Conservation (phyloP, 2,113 vertebrate species). For the Mirounga angustirostris region DNA sequence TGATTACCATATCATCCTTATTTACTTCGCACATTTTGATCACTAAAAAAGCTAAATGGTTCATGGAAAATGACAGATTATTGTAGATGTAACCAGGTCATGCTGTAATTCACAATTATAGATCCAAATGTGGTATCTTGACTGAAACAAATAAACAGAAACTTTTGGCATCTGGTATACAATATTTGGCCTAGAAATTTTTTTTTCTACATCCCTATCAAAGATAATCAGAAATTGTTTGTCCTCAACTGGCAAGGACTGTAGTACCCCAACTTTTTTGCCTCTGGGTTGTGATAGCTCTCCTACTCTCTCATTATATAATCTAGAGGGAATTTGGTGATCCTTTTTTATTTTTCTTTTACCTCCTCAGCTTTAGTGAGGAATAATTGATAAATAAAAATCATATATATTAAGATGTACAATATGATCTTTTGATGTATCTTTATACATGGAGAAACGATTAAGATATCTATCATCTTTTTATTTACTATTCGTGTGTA, state of each 20-base stretch:
- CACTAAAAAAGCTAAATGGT: not conserved
- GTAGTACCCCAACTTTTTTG: not conserved
- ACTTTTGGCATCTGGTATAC: not conserved
- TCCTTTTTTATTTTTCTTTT: not conserved
- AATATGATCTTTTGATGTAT: not conserved
- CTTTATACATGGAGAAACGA: not conserved
- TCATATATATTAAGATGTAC: not conserved
- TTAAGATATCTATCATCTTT: not conserved
- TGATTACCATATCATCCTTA: not conserved
- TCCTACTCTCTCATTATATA: not conserved
- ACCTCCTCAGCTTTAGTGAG: not conserved
- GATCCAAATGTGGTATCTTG: not conserved
- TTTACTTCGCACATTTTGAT: not conserved
- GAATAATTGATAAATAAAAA: not conserved
- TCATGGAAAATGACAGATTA: not conserved
- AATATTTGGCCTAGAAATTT: not conserved
- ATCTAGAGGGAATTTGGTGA: not conserved
- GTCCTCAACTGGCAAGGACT: not conserved
- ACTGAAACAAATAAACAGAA: not conserved
- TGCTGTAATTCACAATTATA: not conserved
- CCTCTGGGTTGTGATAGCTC: not conserved
- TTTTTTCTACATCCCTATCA: not conserved
- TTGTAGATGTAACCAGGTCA: not conserved
- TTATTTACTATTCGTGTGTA: not conserved
- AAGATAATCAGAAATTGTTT: not conserved